phyloP scores from a whole-genome alignment of 2,113 vertebrate genomes.

The Barbus barbus region DNA sequence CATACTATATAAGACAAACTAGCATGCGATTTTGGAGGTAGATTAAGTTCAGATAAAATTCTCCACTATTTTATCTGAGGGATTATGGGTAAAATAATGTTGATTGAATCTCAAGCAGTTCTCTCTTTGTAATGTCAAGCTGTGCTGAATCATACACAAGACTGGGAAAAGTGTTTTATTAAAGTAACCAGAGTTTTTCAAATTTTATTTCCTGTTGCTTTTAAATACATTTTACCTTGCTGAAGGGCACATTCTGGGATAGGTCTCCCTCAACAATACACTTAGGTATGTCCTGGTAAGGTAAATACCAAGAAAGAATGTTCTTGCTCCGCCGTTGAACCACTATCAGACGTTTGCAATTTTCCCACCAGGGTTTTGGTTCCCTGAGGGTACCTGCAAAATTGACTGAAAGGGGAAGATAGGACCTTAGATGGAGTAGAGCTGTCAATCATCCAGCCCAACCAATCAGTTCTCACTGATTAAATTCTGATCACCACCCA shows the following conservation, averaged over 20 bases:
- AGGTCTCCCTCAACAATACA: background rate
- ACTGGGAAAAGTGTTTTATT: background rate
- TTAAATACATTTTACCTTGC: background rate
- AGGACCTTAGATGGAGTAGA: background rate
- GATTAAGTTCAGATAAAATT: too few species aligned
- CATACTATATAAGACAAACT: too few species aligned
- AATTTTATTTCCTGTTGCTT: background rate
- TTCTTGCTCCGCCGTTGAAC: background rate
- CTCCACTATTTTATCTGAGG: too few species aligned
- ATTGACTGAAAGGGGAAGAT: constrained; percentile 10
- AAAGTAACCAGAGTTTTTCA: background rate
- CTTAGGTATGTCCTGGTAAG: background rate
- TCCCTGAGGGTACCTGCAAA: background rate
- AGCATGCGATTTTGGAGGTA: too few species aligned
- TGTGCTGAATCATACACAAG: background rate
- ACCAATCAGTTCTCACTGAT: constrained; percentile 33
- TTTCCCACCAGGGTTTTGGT: constrained; percentile 8
- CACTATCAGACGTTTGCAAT: constrained; percentile 13
- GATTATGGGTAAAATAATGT: too few species aligned
- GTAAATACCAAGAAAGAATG: constrained; percentile 12
- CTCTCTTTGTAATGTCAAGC: background rate
- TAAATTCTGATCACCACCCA: constrained; percentile 3
- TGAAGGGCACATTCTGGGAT: background rate
- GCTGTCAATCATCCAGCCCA: constrained; percentile 13
- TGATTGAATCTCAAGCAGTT: background rate